Conservation (phyloP, 1,140 invertebrate genomes). For the Macrosteles quadrilineatus region DNA sequence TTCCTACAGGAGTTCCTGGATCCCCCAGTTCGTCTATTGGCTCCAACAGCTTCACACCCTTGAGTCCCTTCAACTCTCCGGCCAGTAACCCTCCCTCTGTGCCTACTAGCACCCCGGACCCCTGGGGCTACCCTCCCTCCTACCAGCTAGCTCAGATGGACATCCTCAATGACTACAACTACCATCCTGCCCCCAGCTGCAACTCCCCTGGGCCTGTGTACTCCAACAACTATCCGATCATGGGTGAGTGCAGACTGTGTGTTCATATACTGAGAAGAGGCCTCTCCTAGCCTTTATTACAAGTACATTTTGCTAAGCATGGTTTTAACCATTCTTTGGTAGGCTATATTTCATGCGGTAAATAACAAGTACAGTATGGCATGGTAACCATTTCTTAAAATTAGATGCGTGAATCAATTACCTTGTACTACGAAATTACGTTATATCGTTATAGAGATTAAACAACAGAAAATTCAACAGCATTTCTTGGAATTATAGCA, state of each 20-base stretch:
- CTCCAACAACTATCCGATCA: conserved; percentile 39
- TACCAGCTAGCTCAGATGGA: conserved; percentile 64
- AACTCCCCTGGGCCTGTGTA: conserved; percentile 47
- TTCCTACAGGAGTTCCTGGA: conserved; percentile 25
- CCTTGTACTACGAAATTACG: too few species aligned
- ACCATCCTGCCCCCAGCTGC: conserved; percentile 51
- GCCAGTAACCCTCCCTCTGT: conserved; percentile 61
- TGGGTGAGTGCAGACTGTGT: conserved; percentile 39
- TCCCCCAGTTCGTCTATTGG: conserved; percentile 37
- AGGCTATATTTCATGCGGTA: not conserved
- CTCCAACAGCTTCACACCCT: conserved; percentile 55
- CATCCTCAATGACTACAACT: conserved; percentile 65
- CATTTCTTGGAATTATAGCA: too few species aligned
- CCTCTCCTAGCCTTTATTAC: not conserved
- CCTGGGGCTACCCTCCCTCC: conserved; percentile 70
- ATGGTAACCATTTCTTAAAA: too few species aligned
- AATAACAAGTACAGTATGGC: not conserved
- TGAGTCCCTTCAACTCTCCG: conserved; percentile 65
- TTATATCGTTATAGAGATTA: too few species aligned
- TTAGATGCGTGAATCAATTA: too few species aligned
- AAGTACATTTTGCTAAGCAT: not conserved
- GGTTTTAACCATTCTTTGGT: not conserved
- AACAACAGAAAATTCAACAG: too few species aligned
- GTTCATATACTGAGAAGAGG: too few species aligned
- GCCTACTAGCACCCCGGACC: conserved; percentile 52